Conservation (phyloP, 2,888 invertebrate genomes). For the Cheilosia pagana region DNA sequence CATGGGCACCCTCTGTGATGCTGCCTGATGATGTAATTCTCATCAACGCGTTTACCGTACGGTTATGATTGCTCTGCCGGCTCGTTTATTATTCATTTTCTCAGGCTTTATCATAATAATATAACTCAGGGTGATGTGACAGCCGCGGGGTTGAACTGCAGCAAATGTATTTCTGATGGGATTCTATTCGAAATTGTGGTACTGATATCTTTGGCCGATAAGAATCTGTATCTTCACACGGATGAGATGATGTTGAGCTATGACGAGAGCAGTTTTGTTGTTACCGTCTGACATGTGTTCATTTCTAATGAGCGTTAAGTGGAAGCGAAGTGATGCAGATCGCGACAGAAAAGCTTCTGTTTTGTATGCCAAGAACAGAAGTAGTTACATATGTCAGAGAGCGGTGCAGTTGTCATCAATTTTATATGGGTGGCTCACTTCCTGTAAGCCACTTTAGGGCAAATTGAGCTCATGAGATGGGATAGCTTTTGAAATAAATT, state of each 20-base stretch:
- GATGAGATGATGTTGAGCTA: slow-evolving; percentile 24
- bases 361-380: no score
- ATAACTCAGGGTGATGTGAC: slow-evolving; percentile 41
- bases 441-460: no score
- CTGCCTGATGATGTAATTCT: slow-evolving; percentile 68
- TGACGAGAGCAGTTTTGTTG: slow-evolving; percentile 31
- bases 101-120: slow-evolving; percentile 45
- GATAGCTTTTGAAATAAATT: no score
- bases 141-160: slow-evolving; percentile 19
- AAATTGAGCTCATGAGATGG: no score
- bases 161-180: slow-evolving; percentile 70
- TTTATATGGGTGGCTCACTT: no score
- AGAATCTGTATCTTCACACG: slow-evolving; percentile 7
- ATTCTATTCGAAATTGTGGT: slow-evolving; percentile 17
- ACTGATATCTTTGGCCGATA: slow-evolving; percentile 28
- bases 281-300: slow-evolving; percentile 1
- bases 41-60: slow-evolving; percentile 58
- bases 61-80: slow-evolving; percentile 64
- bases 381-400: no score
- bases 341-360: no score
- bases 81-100: slow-evolving; percentile 70
- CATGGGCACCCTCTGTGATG: neutral
- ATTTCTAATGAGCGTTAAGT: neutral
- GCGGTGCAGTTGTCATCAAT: no score
- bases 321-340: neutral